Conservation (phyloP, 2,113 vertebrate species). For the Prionailurus bengalensis region DNA sequence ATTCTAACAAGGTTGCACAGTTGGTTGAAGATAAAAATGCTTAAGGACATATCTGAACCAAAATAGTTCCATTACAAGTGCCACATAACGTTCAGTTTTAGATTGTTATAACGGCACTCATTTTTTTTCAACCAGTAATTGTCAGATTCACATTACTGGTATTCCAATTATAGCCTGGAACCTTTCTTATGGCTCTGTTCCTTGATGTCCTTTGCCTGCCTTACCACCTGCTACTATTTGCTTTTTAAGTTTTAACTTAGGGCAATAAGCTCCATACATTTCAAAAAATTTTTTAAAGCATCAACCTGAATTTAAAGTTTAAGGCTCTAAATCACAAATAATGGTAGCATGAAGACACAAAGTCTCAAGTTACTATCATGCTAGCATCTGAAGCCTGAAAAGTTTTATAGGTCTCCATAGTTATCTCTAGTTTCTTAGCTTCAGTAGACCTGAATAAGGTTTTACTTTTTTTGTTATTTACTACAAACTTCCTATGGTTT, state of each 20-base stretch:
- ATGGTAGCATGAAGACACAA: background rate
- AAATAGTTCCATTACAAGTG: background rate
- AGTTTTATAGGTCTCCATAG: background rate
- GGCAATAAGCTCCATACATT: background rate
- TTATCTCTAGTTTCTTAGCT: conserved; percentile 16
- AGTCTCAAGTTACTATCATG: background rate
- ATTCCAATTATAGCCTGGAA: background rate
- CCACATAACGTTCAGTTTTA: conserved; percentile 11
- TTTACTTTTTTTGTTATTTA: background rate
- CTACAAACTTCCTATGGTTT: background rate
- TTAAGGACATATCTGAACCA: conserved; percentile 20
- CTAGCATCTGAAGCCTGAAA: background rate
- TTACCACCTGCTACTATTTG: background rate
- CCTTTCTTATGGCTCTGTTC: background rate
- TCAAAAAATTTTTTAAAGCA: conserved; percentile 40
- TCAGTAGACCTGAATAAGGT: background rate
- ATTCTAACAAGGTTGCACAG: conserved; percentile 11
- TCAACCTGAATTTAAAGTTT: conserved; percentile 35
- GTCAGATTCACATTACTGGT: background rate
- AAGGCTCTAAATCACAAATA: conserved; percentile 23
- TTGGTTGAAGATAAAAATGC: background rate
- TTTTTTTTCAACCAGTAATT: background rate
- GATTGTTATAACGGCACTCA: background rate
- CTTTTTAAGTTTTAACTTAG: conserved; percentile 40
- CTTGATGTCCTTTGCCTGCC: background rate